Evolutionary conservation across 2,888 invertebrate species (phyloP), one percentile per base, ranked within the genome.

Genomic region (Spilarctia lutea): DNA sequence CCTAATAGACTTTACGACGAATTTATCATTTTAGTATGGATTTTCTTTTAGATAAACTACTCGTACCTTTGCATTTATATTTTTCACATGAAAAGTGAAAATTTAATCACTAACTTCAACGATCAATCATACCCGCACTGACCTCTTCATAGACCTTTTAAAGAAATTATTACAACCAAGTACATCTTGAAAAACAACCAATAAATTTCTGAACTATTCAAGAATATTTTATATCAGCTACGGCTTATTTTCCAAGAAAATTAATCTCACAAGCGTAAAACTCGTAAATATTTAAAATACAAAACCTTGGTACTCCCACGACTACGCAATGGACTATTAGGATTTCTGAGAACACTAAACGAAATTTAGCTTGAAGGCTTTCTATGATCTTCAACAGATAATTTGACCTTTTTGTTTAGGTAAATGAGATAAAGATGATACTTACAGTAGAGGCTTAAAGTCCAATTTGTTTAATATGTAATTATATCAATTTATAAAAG

Each of bases 281-380:
- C 72, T 81, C 80, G 79, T 86, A 83, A 86, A 83, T 83, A 81
- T 83, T 78, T 79, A 82, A 85, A 86, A 79, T 81, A 80, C 75
- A 84, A 79, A 80, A 80, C 77, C 45, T 78, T 72, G 74, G 80
- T 84, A 79, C 76, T 76, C 82, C 78, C 79, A 80, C 81, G 75
- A 39, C 86, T 75, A 85, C 86, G 81, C 84, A 33, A 65, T 60
- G 68, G 73, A 69, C 79, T 84, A 80, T 78, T 79, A 77, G 74
- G 66, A 66, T 71, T 82, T 86, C 81, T 79, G 72, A 79, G 84
- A 85, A 87, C 63, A 75, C 72, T 74, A 68, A 68, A 79, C 80
- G 81, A 84, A 84, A 85, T 86, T 85, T 87, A 86, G 86, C 85
- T 87, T 85, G 79, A 78, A 80, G 35, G 56, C 13, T 70, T 70